These are phyloP conservation scores for Trichonephila clavipes DNA, from an alignment of 1,140 invertebrate genomes.

Conservation along the genomic window DNA sequence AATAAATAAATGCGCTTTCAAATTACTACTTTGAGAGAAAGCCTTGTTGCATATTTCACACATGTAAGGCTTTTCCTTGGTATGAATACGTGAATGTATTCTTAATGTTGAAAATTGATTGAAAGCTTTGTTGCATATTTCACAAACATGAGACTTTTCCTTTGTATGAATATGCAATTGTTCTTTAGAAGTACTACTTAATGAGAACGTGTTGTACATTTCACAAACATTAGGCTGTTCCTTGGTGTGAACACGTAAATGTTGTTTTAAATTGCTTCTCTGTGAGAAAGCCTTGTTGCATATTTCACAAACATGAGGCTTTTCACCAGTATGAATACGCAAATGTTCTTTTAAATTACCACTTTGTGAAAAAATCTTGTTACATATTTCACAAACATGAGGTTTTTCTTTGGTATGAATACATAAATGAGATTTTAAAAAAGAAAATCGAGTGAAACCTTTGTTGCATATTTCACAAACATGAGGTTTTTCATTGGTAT, in stretches of 20 bases:
- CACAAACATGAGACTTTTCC: slow-evolving; percentile 97
- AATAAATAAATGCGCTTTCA: too few relatives aligned
- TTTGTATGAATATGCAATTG: slow-evolving; percentile 98
- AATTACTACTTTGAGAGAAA: too few relatives aligned
- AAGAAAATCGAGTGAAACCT: too few relatives aligned
- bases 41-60: slow-evolving; percentile 97
- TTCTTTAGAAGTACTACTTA: slow-evolving; percentile 98
- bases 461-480: too few relatives aligned
- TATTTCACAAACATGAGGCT: neutral
- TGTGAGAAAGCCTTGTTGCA: slow-evolving; percentile 99
- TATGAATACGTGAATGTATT: slow-evolving; percentile 97
- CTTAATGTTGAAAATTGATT: slow-evolving; percentile 99
- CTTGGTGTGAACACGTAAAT: slow-evolving; percentile 96
- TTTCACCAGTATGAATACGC: neutral
- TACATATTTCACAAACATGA: too few relatives aligned
- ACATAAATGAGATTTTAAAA: too few relatives aligned
- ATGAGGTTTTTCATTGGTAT: too few relatives aligned
- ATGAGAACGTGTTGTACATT: slow-evolving; percentile 97
- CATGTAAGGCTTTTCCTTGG: slow-evolving; percentile 98
- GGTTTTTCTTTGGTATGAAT: too few relatives aligned
- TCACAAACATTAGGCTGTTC: slow-evolving; percentile 94
- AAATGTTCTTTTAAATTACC: too few relatives aligned
- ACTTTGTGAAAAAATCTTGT: too few relatives aligned
- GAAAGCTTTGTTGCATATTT: slow-evolving; percentile 98
- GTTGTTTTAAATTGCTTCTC: slow-evolving; percentile 98